Conservation (phyloP, 2,888 invertebrate species). For the Pseudolycoriella hygida region DNA sequence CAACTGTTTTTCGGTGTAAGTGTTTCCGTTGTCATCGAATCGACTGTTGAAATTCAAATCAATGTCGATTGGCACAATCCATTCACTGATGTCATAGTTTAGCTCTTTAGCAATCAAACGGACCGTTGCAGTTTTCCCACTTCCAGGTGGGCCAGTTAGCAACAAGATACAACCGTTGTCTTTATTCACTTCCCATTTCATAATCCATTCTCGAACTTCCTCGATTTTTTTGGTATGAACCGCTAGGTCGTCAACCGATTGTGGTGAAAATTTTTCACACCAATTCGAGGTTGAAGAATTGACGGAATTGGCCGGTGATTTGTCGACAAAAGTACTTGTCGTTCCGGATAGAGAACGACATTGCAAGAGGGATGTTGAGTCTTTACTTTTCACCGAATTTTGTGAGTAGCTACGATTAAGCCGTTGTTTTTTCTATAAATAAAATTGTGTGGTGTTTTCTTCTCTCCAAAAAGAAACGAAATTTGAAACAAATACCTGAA, state of each 20-base stretch:
- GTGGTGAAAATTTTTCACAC: slow-evolving; percentile 42
- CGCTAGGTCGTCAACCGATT: slow-evolving; percentile 41
- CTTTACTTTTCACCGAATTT: too few species aligned
- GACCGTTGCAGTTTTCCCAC: slow-evolving; percentile 64
- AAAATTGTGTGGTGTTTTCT: too few species aligned
- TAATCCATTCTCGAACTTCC: slow-evolving; percentile 54
- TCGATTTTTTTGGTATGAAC: slow-evolving; percentile 56
- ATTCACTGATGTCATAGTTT: slow-evolving; percentile 38
- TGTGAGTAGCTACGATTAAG: too few species aligned
- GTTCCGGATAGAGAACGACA: too few species aligned
- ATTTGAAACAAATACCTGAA: too few species aligned
- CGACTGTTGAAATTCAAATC: slow-evolving; percentile 32
- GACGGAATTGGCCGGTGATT: background rate
- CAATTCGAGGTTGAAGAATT: slow-evolving; percentile 28
- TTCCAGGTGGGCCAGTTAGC: slow-evolving; percentile 67
- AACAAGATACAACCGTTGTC: slow-evolving; percentile 38
- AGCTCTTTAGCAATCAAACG: slow-evolving; percentile 45
- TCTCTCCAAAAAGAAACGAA: too few species aligned
- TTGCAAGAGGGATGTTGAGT: too few species aligned
- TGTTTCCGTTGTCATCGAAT: slow-evolving; percentile 13
- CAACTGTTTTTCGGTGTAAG: slow-evolving; percentile 37
- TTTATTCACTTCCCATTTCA: slow-evolving; percentile 15
- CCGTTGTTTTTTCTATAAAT: too few species aligned
- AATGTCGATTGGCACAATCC: slow-evolving; percentile 65
- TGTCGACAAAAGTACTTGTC: too few species aligned